These are phyloP conservation scores for Hydrochoerus hydrochaeris DNA, from an alignment of 2,113 vertebrate species.

Conservation along the genomic window DNA sequence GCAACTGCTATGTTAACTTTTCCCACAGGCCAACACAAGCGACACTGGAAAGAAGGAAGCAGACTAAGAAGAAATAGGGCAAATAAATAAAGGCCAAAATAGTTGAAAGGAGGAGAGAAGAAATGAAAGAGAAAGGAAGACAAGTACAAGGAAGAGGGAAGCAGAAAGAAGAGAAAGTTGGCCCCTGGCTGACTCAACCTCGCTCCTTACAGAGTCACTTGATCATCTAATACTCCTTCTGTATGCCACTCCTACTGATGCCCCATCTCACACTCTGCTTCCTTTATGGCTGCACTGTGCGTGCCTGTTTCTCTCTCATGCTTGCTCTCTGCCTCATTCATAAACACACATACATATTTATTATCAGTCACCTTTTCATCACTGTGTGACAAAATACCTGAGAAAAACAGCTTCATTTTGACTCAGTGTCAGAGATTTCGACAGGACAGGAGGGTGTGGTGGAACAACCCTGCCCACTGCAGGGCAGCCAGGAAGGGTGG, in stretches of 20 bases:
- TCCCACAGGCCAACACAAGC: neutral
- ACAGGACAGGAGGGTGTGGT: neutral
- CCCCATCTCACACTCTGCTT: neutral
- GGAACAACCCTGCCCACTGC: neutral
- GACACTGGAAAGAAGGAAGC: neutral
- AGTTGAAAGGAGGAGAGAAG: neutral
- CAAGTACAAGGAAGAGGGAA: neutral
- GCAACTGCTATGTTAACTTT: neutral
- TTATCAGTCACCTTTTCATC: neutral
- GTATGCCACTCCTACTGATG: accelerated
- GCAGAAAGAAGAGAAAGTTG: neutral
- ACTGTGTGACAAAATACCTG: neutral
- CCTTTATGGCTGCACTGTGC: neutral
- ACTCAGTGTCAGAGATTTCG: neutral
- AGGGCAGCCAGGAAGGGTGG: neutral
- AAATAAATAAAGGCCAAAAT: neutral
- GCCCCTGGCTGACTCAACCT: neutral
- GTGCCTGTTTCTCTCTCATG: neutral
- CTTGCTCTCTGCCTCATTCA: too few species aligned
- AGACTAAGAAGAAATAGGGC: neutral
- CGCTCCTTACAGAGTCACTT: neutral
- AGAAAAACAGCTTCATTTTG: neutral
- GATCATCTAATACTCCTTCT: neutral
- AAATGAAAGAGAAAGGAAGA: neutral
- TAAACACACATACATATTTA: neutral